Percentiles rank a stretch among this genome's conserved stretches.
Evolutionary conservation across 2,113 vertebrate genomes (phyloP).

Genomic region (Castor canadensis): DNA sequence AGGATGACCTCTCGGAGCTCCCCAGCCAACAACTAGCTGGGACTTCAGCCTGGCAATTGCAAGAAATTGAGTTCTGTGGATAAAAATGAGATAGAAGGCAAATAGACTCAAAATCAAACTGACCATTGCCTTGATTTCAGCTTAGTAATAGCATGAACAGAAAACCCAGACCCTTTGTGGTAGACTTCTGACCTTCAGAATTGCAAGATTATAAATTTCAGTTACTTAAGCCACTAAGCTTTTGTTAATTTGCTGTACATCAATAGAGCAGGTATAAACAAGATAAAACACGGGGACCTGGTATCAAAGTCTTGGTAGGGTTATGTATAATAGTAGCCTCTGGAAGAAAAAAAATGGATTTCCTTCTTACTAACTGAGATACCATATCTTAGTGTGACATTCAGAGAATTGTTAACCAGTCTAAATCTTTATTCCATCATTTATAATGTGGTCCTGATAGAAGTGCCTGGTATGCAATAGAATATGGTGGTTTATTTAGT

Average conservation of each 20-base stretch:
- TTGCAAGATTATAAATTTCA: background rate
- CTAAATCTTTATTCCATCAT: background rate
- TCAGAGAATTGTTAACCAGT: background rate
- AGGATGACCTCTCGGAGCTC: rapidly evolving
- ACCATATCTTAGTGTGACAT: background rate
- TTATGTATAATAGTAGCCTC: background rate
- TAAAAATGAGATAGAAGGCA: background rate
- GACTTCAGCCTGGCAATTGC: background rate
- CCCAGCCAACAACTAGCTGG: background rate
- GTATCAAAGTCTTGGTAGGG: background rate
- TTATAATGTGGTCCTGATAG: background rate
- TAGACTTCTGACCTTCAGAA: background rate
- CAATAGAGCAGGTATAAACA: background rate
- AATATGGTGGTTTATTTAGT: background rate
- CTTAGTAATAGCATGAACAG: background rate
- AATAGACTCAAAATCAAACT: background rate
- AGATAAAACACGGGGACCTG: background rate
- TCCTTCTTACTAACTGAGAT: background rate
- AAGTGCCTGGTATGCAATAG: background rate
- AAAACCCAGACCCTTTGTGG: background rate
- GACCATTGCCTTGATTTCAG: background rate
- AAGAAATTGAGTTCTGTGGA: background rate
- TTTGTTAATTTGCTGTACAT: background rate
- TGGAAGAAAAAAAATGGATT: background rate
- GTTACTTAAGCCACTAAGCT: background rate